Evolutionary conservation across 2,888 invertebrate species (phyloP), one percentile per base, ranked within the genome.

Genomic region (Meiosimyza platycephala): DNA sequence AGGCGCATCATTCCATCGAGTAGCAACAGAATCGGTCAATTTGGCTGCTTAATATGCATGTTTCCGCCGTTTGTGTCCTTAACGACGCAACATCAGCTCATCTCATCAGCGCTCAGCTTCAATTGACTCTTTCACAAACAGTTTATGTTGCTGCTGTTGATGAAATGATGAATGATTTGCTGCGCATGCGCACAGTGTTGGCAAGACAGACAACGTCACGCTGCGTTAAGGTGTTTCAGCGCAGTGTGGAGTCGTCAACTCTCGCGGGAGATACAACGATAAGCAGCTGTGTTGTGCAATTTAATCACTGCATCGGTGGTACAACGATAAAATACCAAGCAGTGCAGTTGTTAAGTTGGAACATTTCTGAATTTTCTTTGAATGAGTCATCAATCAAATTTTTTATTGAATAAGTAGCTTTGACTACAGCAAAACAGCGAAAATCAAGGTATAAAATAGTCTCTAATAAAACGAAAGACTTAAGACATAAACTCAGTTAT

Each of bases 221-320:
- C 65, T 65, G 65, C 12, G 65, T 63, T 60, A 72, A 65, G 52
- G 40, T 65, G 52, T 54, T 55, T 51, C 47, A 22, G 64, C 55
- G 28, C 28, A 60, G 48, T 15, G 13, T 47, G 47, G 5, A 18
- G 52, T 54, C 50, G 62, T 54, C 52, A 15, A 40, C 54, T 16
- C 40, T 9, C 71, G 63, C 52, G 13, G 63, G 40, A 40, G 40
- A 40, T 40, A 40, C 40, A 54, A 54, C 55, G 55, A 54, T 54
- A 54, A 16, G 55, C 11, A 54, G 12, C 40, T 40, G 40, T 40
- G 40, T 40, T 40, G 40, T 40, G 9, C 40, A 40, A 40, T 40
- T 40, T 40, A 40, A 40, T 40, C 40, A 40, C 7, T 40, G 40
- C 40, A 40, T 40, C 40, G 40, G 40, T 40, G 40, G 9, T 7